A percentile compares a stretch with the other conserved stretches of the same genome.
Conservation (phyloP, 2,113 vertebrate species). For the Clinocottus analis region DNA sequence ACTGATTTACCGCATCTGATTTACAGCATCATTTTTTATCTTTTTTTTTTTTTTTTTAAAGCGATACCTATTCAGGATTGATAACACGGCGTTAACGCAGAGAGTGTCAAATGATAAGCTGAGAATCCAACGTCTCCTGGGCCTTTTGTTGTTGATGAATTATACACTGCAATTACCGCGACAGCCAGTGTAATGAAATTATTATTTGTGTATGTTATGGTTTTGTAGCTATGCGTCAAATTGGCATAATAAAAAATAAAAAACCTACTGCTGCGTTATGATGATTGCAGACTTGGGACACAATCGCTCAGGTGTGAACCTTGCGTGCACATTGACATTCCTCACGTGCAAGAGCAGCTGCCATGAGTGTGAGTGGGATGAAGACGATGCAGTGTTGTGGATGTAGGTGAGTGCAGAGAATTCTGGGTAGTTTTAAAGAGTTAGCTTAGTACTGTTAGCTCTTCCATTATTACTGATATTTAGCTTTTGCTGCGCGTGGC, state of each 20-base stretch:
- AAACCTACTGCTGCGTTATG: slow-evolving; percentile 13
- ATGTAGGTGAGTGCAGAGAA: too few species aligned
- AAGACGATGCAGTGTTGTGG: slow-evolving; percentile 21
- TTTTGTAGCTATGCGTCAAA: slow-evolving; percentile 76
- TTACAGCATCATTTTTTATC: too few species aligned
- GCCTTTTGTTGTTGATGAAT: slow-evolving; percentile 29
- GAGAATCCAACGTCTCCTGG: slow-evolving; percentile 28
- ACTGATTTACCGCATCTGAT: too few species aligned
- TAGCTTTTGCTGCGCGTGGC: neutral
- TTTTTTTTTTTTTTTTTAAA: slow-evolving; percentile 29
- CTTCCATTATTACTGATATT: slow-evolving; percentile 4
- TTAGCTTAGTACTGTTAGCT: too few species aligned
- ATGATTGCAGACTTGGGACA: slow-evolving; percentile 68
- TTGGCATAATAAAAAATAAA: slow-evolving; percentile 7
- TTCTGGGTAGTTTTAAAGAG: too few species aligned
- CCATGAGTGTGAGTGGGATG: neutral
- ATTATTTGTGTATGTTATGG: slow-evolving; percentile 82
- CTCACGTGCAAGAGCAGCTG: slow-evolving; percentile 27
- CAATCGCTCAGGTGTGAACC: slow-evolving; percentile 41
- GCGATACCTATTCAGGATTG: neutral
- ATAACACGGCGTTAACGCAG: slow-evolving; percentile 53
- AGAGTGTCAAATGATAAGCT: slow-evolving; percentile 42
- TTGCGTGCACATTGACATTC: slow-evolving; percentile 55
- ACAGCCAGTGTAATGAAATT: slow-evolving; percentile 63
- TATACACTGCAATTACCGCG: slow-evolving; percentile 58